phyloP scores from a whole-genome alignment of 2,113 vertebrate species.

The Xenus cinereus region DNA sequence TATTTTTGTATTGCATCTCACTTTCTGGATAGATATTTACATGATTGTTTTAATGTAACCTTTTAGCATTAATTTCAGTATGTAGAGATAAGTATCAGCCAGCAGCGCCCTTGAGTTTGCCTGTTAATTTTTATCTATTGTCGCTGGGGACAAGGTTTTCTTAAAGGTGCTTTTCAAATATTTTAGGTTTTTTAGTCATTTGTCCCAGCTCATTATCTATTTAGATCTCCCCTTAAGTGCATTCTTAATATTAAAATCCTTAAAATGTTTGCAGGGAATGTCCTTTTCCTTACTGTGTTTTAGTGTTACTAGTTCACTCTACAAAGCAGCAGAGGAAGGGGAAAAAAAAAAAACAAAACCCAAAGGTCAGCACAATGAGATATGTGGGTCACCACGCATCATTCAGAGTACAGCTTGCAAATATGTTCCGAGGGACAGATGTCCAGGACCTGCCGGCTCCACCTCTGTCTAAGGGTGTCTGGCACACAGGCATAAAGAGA shows the following conservation, averaged over 20 bases:
- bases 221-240: not conserved
- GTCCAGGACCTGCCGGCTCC: not conserved
- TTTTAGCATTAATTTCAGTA: not conserved
- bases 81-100: not conserved
- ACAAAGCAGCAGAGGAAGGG: not conserved
- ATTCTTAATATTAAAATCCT: not conserved
- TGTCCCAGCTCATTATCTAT: not conserved
- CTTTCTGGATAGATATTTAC: not conserved
- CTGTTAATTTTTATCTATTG: not conserved
- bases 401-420: not conserved
- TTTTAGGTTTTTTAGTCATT: not conserved
- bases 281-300: not conserved
- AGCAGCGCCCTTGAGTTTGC: not conserved
- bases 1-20: not conserved
- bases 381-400: accelerated
- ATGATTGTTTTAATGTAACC: not conserved
- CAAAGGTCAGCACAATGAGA: not conserved
- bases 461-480: not conserved
- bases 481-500: not conserved
- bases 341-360: accelerated
- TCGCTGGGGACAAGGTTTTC: not conserved
- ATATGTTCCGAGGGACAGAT: not conserved
- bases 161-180: not conserved
- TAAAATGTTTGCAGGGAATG: not conserved
- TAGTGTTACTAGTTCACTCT: not conserved